Percentiles rank a stretch among this genome's conserved stretches.
These are phyloP conservation scores for Tenualosa thibaudeaui DNA, from an alignment of 2,797 vertebrate genomes.

Conservation along the genomic window DNA sequence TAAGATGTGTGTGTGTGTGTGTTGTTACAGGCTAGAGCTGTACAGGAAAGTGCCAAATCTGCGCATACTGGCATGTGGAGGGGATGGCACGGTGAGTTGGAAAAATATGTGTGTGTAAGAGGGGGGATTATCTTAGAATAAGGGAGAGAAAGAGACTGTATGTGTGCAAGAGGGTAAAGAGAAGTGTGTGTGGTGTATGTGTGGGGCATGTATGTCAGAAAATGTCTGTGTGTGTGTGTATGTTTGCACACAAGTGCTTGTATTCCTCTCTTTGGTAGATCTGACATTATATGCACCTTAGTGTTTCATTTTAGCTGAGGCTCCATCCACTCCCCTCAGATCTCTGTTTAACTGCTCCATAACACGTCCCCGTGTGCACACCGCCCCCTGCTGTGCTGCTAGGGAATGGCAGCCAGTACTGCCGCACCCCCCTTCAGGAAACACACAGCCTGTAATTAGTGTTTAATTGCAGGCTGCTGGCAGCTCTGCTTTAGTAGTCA, in stretches of 20 bases:
- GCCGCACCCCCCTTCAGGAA: neutral
- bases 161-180: no score
- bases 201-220: neutral
- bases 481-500: neutral
- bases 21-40: constrained; percentile 83
- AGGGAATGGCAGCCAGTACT: constrained; percentile 1
- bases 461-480: neutral
- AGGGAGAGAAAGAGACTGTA: no score
- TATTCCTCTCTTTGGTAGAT: neutral
- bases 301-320: neutral
- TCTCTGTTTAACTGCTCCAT: neutral
- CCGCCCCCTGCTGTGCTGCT: constrained; percentile 41
- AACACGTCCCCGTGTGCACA: constrained; percentile 3
- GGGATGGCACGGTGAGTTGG: constrained; percentile 89
- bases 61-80: constrained; percentile 93
- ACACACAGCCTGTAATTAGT: neutral
- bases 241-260: neutral
- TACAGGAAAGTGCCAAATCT: constrained; percentile 98
- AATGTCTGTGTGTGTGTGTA: neutral
- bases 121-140: no score
- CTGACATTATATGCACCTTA: neutral
- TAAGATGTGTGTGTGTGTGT: neutral
- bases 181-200: neutral
- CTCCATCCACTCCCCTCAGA: neutral
- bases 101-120: neutral